phyloP scores from a whole-genome alignment of 92 coral and sea anemone species.

The Phenganax marumi region DNA sequence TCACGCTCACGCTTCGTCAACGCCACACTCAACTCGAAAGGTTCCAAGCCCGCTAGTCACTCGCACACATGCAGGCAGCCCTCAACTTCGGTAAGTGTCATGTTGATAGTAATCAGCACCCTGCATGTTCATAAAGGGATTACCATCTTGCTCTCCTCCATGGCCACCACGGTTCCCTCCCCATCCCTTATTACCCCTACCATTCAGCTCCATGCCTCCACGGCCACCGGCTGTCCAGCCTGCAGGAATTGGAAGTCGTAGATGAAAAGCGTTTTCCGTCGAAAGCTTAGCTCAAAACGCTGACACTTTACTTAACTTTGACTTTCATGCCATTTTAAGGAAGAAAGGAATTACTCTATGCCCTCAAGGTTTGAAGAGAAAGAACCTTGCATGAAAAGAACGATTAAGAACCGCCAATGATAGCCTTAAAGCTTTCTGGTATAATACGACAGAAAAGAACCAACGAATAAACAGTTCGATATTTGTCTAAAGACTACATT shows the following conservation, averaged over 20 bases:
- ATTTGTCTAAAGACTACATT: too few species aligned
- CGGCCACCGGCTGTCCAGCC: neutral
- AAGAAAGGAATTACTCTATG: too few species aligned
- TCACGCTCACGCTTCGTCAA: neutral
- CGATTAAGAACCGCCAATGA: too few species aligned
- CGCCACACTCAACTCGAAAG: neutral
- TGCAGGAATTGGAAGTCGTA: neutral
- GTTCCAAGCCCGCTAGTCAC: neutral
- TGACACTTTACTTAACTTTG: too few species aligned
- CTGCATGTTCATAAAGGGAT: neutral
- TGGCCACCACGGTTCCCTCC: slow-evolving; percentile 7
- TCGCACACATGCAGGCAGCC: neutral
- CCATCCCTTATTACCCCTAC: slow-evolving; percentile 7
- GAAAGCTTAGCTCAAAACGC: too few species aligned
- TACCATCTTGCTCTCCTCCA: slow-evolving; percentile 1
- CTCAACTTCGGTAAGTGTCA: slow-evolving; percentile 25
- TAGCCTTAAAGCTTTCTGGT: too few species aligned
- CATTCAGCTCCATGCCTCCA: neutral
- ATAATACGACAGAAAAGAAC: too few species aligned
- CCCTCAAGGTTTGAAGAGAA: too few species aligned
- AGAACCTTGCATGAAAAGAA: too few species aligned
- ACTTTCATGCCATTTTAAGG: too few species aligned
- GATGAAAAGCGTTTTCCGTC: too few species aligned
- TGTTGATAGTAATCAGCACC: slow-evolving; percentile 7
- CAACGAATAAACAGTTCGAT: too few species aligned